Evolutionary conservation across 2,113 vertebrate genomes (phyloP).

Genomic region (Ahaetulla prasina): DNA sequence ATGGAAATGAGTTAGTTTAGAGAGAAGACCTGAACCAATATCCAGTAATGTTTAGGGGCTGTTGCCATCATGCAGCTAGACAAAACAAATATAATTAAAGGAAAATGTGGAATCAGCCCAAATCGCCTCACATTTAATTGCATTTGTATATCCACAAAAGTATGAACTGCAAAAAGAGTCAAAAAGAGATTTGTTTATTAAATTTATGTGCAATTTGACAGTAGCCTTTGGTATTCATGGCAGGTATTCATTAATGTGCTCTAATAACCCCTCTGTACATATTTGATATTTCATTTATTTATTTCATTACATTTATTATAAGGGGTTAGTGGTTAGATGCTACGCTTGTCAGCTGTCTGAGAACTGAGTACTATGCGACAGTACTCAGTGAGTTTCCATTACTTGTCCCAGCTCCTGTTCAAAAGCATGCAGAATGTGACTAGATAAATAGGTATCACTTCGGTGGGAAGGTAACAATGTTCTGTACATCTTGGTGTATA

Average conservation of each 20-base stretch:
- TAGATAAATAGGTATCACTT: too few species aligned
- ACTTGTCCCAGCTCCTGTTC: too few species aligned
- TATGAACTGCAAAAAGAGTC: background rate
- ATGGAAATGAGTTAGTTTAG: background rate
- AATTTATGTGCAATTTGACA: too few species aligned
- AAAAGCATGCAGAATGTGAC: too few species aligned
- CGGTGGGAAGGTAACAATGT: too few species aligned
- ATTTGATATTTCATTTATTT: background rate
- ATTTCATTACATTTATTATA: background rate
- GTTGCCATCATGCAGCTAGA: background rate
- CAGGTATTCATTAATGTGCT: background rate
- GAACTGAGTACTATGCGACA: too few species aligned
- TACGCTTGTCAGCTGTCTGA: too few species aligned
- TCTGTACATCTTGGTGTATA: too few species aligned
- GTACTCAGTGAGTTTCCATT: too few species aligned
- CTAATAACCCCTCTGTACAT: background rate
- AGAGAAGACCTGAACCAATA: background rate
- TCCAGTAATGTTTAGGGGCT: background rate
- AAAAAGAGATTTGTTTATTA: background rate
- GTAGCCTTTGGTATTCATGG: background rate
- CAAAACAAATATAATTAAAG: background rate
- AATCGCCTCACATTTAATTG: background rate
- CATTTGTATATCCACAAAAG: background rate
- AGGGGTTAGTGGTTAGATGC: too few species aligned
- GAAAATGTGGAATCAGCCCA: background rate